Conservation (phyloP, 2,888 invertebrate species). For the Oxyteleia sp. region DNA sequence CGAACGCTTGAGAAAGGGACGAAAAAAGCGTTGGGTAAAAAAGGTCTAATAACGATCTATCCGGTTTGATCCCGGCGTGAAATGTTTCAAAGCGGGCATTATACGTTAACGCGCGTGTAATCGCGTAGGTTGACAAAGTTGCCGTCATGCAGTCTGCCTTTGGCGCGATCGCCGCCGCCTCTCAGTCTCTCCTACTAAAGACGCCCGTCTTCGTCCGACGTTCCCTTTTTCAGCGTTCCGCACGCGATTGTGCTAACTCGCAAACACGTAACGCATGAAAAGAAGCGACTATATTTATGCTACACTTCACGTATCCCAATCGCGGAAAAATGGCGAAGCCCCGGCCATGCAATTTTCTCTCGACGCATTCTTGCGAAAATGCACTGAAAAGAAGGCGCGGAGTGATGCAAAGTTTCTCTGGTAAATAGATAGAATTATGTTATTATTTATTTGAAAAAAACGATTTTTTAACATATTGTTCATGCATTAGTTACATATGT, state of each 20-base stretch:
- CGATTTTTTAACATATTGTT: too few species aligned
- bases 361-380: constrained; percentile 58
- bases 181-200: too few species aligned
- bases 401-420: too few species aligned
- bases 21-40: neutral
- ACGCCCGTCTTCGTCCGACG: too few species aligned
- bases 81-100: constrained; percentile 56
- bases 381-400: constrained; percentile 6
- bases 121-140: constrained; percentile 81
- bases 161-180: too few species aligned
- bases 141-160: constrained; percentile 83
- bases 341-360: constrained; percentile 38
- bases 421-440: too few species aligned
- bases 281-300: constrained; percentile 46
- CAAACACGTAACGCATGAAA: constrained; percentile 40
- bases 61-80: constrained; percentile 48
- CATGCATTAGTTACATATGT: too few species aligned
- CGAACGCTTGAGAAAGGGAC: constrained; percentile 2
- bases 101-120: constrained; percentile 69
- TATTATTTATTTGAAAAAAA: too few species aligned
- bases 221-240: too few species aligned
- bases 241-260: constrained; percentile 64
- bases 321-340: constrained; percentile 51
- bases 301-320: constrained; percentile 50
- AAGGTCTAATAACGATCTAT: constrained; percentile 32